Conservation (phyloP, 2,797 vertebrate genomes). For the Mormyrus proboscirostris region DNA sequence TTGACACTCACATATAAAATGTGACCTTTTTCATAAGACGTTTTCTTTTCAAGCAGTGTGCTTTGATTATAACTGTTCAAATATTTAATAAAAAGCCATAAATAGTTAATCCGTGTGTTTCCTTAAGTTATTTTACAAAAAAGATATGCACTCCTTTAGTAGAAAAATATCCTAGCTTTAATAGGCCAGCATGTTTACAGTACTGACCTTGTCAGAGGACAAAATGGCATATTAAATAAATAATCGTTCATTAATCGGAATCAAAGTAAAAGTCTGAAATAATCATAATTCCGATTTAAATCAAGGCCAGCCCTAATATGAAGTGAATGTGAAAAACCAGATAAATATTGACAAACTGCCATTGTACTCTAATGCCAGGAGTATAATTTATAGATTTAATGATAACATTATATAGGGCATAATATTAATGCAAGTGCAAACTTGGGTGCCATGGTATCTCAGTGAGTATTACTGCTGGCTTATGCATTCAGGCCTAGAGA, state of each 20-base stretch:
- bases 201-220: neutral
- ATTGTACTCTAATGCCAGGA: neutral
- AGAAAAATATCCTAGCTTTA: neutral
- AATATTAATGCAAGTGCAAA: neutral
- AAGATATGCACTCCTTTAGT: neutral
- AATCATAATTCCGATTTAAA: neutral
- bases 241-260: neutral
- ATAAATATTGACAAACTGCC: neutral
- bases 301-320: neutral
- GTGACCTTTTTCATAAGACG: neutral
- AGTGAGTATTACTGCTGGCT: no score
- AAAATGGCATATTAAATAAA: neutral
- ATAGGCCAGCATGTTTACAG: neutral
- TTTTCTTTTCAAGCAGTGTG: no score
- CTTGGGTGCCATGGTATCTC: no score
- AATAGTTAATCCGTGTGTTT: neutral
- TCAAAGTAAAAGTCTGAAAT: neutral
- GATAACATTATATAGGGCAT: neutral
- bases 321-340: neutral
- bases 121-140: neutral
- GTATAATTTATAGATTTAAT: neutral
- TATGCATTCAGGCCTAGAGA: no score
- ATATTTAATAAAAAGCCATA: neutral
- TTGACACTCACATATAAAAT: neutral
- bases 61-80: neutral